Evolutionary conservation across 2,888 invertebrate genomes (phyloP).

Genomic region (Camponotus fellah): DNA sequence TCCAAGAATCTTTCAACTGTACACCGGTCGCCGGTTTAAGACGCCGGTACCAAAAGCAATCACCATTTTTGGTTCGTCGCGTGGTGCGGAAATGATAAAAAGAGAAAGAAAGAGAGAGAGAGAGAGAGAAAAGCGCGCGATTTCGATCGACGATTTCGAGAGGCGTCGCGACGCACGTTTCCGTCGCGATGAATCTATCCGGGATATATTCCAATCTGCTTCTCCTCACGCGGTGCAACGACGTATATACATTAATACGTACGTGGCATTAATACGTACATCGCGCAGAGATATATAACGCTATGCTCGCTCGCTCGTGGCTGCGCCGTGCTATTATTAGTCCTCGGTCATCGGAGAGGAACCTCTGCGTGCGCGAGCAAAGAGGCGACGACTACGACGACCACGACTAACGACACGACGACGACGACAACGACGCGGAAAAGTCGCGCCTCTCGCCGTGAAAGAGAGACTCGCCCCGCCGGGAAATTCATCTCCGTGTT

Average conservation of each 20-base stretch:
- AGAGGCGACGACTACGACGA: slow-evolving; percentile 56
- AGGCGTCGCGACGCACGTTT: slow-evolving; percentile 51
- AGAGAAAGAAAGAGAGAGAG: not conserved
- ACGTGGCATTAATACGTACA: not conserved
- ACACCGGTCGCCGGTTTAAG: not conserved
- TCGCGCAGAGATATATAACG: slow-evolving; percentile 30
- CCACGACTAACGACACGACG: slow-evolving; percentile 31
- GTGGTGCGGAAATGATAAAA: not conserved
- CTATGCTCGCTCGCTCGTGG: slow-evolving; percentile 68
- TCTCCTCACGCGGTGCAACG: slow-evolving; percentile 59
- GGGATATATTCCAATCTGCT: slow-evolving; percentile 72
- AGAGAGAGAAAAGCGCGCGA: not conserved
- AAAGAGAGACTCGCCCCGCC: slow-evolving; percentile 27
- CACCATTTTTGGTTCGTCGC: not conserved
- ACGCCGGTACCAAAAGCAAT: not conserved
- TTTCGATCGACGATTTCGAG: slow-evolving; percentile 5
- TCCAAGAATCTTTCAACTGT: not conserved
- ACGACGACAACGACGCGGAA: slow-evolving; percentile 60
- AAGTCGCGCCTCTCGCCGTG: slow-evolving; percentile 56
- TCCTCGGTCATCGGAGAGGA: slow-evolving; percentile 82
- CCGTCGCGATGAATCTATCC: slow-evolving; percentile 62
- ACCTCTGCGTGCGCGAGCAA: slow-evolving; percentile 66
- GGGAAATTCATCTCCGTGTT: slow-evolving; percentile 46
- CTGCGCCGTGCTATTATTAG: slow-evolving; percentile 82
- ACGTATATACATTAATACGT: slow-evolving; percentile 60